phyloP scores from a whole-genome alignment of 2,113 vertebrate species.

The Brachionichthys hirsutus region DNA sequence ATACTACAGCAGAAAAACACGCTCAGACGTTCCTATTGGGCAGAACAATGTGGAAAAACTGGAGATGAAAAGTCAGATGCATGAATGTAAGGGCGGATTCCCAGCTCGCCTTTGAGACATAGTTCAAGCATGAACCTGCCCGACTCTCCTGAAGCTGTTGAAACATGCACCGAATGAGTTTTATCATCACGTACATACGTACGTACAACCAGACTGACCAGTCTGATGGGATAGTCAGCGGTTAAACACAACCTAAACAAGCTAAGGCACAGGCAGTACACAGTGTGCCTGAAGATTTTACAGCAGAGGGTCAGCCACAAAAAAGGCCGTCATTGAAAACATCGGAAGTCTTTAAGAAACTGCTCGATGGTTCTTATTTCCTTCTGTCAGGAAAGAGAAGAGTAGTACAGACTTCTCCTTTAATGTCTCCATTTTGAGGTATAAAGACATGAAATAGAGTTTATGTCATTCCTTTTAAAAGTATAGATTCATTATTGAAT shows the following conservation, averaged over 20 bases:
- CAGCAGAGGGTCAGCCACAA: too few species aligned
- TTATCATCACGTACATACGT: too few species aligned
- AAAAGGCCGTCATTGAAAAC: too few species aligned
- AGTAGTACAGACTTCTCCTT: neutral
- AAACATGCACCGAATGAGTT: slow-evolving; percentile 6
- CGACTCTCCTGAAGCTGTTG: neutral
- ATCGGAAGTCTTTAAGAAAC: too few species aligned
- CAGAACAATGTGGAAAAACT: neutral
- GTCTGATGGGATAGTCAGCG: slow-evolving; percentile 1
- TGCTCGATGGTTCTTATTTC: too few species aligned
- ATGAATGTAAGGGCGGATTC: neutral
- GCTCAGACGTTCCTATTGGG: slow-evolving; percentile 18
- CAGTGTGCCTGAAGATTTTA: slow-evolving; percentile 1
- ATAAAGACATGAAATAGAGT: slow-evolving; percentile 7
- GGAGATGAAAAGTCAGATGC: too few species aligned
- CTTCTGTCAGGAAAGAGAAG: neutral
- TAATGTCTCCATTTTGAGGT: neutral
- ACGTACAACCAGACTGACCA: slow-evolving; percentile 32
- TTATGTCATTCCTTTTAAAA: slow-evolving; percentile 29
- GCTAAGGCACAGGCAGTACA: slow-evolving; percentile 48
- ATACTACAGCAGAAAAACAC: slow-evolving; percentile 49
- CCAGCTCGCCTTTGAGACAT: neutral
- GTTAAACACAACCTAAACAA: slow-evolving; percentile 1
- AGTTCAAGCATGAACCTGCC: neutral
- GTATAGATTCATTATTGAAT: slow-evolving; percentile 7